Percentiles rank a stretch among this genome's conserved stretches.
These are phyloP conservation scores for Nomia melanderi DNA, from an alignment of 1,140 invertebrate genomes.

Conservation along the genomic window DNA sequence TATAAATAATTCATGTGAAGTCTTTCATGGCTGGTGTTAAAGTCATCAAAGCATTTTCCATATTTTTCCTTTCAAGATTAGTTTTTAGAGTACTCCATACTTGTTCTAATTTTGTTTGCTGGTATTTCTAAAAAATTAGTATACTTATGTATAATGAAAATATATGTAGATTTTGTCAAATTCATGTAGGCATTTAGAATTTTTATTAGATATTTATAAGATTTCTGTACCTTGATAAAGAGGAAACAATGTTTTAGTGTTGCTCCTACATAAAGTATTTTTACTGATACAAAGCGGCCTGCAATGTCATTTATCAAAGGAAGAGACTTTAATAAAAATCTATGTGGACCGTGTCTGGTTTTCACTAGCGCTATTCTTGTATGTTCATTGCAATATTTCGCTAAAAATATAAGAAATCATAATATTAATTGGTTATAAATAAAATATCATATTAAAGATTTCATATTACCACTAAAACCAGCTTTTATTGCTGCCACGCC, in stretches of 20 bases:
- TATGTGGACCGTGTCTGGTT: constrained; percentile 87
- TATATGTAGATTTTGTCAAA: too few species aligned
- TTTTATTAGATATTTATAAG: neutral
- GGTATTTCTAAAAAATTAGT: constrained; percentile 82
- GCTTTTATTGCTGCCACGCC: constrained; percentile 85
- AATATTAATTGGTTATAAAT: constrained; percentile 23
- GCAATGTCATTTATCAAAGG: constrained; percentile 85
- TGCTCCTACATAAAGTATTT: constrained; percentile 87
- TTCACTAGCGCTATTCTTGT: constrained; percentile 88
- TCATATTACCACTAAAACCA: constrained; percentile 82
- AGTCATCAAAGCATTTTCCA: constrained; percentile 76
- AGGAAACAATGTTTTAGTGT: constrained; percentile 89
- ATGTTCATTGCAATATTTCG: constrained; percentile 89
- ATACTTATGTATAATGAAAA: neutral
- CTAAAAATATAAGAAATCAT: constrained; percentile 69
- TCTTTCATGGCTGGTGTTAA: constrained; percentile 74
- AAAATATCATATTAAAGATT: constrained; percentile 22
- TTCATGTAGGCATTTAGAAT: neutral
- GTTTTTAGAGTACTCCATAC: constrained; percentile 82
- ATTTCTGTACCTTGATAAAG: constrained; percentile 84
- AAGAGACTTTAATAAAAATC: constrained; percentile 85
- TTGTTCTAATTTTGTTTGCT: constrained; percentile 82
- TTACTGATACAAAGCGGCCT: constrained; percentile 82
- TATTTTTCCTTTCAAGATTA: constrained; percentile 73
- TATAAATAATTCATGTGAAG: constrained; percentile 59